These are phyloP conservation scores for Lophotis ruficrista DNA, from an alignment of 2,113 vertebrate species.

Conservation along the genomic window DNA sequence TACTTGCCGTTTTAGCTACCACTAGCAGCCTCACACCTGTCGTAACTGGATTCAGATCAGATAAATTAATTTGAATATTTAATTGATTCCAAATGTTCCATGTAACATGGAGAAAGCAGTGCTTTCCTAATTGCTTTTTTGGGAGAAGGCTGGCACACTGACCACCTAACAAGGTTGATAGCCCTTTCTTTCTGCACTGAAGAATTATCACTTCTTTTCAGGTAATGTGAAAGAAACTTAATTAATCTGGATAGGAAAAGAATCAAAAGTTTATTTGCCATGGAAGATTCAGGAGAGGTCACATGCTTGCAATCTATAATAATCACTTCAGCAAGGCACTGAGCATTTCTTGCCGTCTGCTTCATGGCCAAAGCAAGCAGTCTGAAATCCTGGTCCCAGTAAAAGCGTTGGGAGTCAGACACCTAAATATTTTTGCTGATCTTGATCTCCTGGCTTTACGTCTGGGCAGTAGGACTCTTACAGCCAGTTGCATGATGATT, in stretches of 20 bases:
- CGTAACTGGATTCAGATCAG: slow-evolving; percentile 68
- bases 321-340: neutral
- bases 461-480: neutral
- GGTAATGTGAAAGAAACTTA: neutral
- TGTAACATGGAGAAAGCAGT: slow-evolving; percentile 18
- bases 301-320: neutral
- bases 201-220: slow-evolving; percentile 2
- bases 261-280: neutral
- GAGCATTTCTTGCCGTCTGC: neutral
- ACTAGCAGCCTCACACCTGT: slow-evolving; percentile 60
- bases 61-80: slow-evolving; percentile 71
- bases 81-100: slow-evolving; percentile 70
- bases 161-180: neutral
- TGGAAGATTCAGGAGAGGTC: neutral
- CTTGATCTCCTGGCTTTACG: neutral
- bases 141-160: neutral
- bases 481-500: neutral
- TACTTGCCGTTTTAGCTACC: slow-evolving; percentile 42
- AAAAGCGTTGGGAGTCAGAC: neutral
- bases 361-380: neutral
- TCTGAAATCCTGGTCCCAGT: neutral
- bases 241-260: neutral
- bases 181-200: neutral
- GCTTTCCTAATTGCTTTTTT: slow-evolving; percentile 17
- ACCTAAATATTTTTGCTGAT: neutral